phyloP scores from a whole-genome alignment of 2,113 vertebrate species.

The Marmota flaviventris region DNA sequence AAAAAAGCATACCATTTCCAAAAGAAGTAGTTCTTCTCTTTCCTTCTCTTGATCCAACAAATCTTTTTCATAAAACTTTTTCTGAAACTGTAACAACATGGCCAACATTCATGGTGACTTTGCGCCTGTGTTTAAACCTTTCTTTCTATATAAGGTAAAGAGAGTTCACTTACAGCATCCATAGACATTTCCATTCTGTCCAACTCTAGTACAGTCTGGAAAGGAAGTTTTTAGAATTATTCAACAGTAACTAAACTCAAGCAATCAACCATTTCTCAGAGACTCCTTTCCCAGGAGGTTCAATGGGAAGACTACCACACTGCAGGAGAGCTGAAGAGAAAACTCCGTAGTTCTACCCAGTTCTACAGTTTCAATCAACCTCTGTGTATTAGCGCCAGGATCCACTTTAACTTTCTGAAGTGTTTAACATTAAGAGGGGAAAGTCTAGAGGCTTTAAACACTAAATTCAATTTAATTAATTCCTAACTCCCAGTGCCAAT shows the following conservation, averaged over 20 bases:
- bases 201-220: constrained; percentile 95
- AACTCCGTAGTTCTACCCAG: background rate
- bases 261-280: background rate
- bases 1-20: constrained; percentile 93
- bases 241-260: constrained; percentile 42
- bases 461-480: background rate
- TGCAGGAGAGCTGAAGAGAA: background rate
- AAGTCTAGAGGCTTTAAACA: constrained; percentile 15
- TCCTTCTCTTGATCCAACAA: constrained; percentile 96
- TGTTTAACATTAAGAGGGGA: background rate
- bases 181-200: constrained; percentile 96
- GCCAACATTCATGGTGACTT: constrained; percentile 64
- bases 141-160: constrained; percentile 3
- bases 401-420: background rate
- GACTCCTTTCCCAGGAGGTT: background rate
- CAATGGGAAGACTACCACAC: background rate
- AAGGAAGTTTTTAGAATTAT: constrained; percentile 68
- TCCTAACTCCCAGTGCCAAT: constrained; percentile 2
- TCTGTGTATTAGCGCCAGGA: background rate
- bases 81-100: constrained; percentile 92
- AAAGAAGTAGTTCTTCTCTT: constrained; percentile 94
- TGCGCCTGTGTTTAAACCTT: background rate
- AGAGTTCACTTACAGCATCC: constrained; percentile 89
- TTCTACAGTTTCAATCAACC: background rate
- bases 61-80: constrained; percentile 93